Conservation (phyloP, 2,888 invertebrate genomes). For the Hecatera dysodea region DNA sequence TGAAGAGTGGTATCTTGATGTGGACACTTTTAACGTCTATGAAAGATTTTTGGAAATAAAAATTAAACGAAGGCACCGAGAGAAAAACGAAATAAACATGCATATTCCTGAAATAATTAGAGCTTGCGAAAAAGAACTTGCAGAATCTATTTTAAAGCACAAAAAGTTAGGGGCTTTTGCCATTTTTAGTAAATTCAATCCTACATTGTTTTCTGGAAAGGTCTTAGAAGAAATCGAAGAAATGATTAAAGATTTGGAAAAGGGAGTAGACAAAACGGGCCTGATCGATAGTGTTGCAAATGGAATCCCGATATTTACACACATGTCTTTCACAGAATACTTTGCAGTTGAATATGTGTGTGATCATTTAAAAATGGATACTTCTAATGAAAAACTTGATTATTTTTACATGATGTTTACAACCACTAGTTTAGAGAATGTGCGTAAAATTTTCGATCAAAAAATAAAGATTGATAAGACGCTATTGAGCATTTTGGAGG, state of each 20-base stretch:
- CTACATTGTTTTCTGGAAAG: neutral
- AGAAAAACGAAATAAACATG: neutral
- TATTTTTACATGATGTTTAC: neutral
- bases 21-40: neutral
- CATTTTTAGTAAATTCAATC: neutral
- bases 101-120: neutral
- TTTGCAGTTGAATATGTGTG: slow-evolving; percentile 1
- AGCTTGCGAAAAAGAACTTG: neutral
- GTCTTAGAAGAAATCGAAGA: neutral
- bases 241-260: neutral
- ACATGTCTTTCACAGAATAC: neutral
- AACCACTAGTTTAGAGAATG: neutral
- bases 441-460: neutral
- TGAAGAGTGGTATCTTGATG: neutral
- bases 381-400: neutral
- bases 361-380: neutral
- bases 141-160: neutral
- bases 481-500: neutral
- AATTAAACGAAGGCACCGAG: neutral
- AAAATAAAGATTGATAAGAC: neutral
- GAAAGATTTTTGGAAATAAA: neutral
- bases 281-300: neutral
- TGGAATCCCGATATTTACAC: neutral
- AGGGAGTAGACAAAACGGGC: neutral
- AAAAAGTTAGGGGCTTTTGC: neutral